Evolutionary conservation across 2,888 invertebrate genomes (phyloP).

Genomic region (Caradrina kadenii): DNA sequence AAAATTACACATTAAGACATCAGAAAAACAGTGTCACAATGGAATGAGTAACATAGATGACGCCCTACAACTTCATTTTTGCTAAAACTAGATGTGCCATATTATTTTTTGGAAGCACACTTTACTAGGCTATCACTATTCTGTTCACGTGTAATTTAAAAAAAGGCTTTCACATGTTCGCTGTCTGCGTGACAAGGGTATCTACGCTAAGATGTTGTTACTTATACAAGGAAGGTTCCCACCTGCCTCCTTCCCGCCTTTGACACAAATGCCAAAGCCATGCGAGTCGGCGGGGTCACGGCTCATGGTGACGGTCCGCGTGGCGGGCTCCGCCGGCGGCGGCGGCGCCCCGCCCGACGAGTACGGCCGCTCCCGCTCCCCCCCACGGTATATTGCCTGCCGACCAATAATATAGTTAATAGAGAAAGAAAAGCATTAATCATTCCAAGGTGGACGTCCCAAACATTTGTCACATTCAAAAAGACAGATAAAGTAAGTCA

Average conservation of each 20-base stretch:
- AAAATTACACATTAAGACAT: not conserved
- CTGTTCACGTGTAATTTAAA: conserved; percentile 14
- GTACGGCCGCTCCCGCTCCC: conserved; percentile 88
- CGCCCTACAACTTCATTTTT: not conserved
- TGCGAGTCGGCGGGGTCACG: conserved; percentile 95
- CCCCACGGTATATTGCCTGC: conserved; percentile 90
- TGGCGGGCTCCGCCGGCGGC: conserved; percentile 94
- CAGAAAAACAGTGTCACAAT: not conserved
- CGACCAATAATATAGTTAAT: conserved; percentile 13
- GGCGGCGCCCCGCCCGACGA: conserved; percentile 90
- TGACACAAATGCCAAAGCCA: conserved; percentile 97
- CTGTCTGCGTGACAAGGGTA: conserved; percentile 50
- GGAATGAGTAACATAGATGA: not conserved
- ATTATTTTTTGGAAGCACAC: too few relatives aligned
- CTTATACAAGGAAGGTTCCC: conserved; percentile 63
- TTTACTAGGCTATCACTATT: not conserved
- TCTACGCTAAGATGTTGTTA: conserved; percentile 32
- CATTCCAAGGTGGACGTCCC: not conserved
- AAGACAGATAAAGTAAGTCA: not conserved
- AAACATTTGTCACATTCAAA: not conserved
- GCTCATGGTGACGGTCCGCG: conserved; percentile 96
- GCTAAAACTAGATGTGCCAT: not conserved
- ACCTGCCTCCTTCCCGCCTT: conserved; percentile 97
- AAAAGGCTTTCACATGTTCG: conserved; percentile 29
- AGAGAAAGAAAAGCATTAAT: conserved; percentile 3